phyloP scores from a whole-genome alignment of 2,797 vertebrate genomes.

The Semaprochilodus insignis region DNA sequence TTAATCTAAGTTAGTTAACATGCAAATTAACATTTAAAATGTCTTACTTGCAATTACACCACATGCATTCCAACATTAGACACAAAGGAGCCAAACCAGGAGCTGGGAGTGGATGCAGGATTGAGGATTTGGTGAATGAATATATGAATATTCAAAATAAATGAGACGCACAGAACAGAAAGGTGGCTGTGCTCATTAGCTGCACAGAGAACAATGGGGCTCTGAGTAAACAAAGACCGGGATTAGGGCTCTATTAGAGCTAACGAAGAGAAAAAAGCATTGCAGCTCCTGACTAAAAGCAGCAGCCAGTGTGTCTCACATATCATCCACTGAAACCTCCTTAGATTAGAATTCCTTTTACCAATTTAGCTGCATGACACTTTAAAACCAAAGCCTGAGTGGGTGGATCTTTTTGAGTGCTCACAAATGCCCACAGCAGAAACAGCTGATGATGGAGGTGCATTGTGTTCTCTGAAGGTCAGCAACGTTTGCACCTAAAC shows the following conservation, averaged over 20 bases:
- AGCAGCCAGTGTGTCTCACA: not conserved
- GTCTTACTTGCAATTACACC: too few relatives aligned
- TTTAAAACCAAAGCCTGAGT: not conserved
- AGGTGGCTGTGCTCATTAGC: conserved; percentile 37
- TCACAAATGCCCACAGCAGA: not conserved
- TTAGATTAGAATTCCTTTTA: not conserved
- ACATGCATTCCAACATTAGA: too few relatives aligned
- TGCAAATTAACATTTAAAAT: too few relatives aligned
- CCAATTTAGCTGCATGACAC: not conserved
- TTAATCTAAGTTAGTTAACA: too few relatives aligned
- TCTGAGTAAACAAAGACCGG: conserved; percentile 19
- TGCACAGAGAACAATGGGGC: conserved; percentile 37
- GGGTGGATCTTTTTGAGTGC: not conserved
- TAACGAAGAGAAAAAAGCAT: not conserved
- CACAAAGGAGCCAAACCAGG: too few relatives aligned
- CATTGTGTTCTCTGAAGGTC: not conserved
- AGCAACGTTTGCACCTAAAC: not conserved
- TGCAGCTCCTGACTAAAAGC: not conserved
- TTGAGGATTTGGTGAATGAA: conserved; percentile 5
- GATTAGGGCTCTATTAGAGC: conserved; percentile 26
- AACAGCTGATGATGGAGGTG: not conserved
- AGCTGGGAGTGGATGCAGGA: not conserved
- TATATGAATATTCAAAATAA: not conserved
- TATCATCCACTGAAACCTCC: not conserved
- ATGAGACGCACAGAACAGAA: conserved; percentile 13